These are phyloP conservation scores for Mixornis gularis DNA, from an alignment of 2,113 vertebrate species.

Conservation along the genomic window DNA sequence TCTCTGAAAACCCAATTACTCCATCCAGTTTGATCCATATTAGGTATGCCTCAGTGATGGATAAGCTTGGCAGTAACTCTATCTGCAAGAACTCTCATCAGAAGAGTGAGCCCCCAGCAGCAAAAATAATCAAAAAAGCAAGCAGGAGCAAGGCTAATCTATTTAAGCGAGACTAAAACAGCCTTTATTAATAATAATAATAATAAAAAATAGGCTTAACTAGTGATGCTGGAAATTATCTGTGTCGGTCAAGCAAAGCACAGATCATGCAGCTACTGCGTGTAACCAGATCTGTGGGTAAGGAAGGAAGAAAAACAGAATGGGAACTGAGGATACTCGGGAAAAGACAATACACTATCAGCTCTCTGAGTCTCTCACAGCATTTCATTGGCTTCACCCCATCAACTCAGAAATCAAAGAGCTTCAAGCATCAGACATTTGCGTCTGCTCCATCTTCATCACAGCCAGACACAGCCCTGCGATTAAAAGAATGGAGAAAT, in stretches of 20 bases:
- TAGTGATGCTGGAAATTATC: constrained; percentile 48
- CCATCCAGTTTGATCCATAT: constrained; percentile 24
- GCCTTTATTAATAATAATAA: constrained; percentile 47
- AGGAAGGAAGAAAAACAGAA: neutral
- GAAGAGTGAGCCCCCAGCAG: constrained; percentile 51
- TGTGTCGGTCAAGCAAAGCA: constrained; percentile 31
- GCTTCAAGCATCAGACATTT: constrained; percentile 53
- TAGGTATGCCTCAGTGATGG: constrained; percentile 52
- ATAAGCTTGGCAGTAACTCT: constrained; percentile 38
- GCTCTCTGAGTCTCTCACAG: neutral
- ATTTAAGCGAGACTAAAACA: constrained; percentile 45
- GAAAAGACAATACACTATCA: constrained; percentile 8
- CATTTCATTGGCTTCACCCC: constrained; percentile 52
- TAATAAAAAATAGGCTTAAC: constrained; percentile 50
- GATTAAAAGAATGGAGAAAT: constrained; percentile 65
- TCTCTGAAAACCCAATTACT: constrained; percentile 46
- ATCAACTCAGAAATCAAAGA: constrained; percentile 61
- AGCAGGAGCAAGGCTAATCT: constrained; percentile 55
- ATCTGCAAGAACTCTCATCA: constrained; percentile 6
- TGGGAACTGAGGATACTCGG: neutral
- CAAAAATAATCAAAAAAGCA: constrained; percentile 60
- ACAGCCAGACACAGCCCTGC: constrained; percentile 32
- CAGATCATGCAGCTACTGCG: neutral
- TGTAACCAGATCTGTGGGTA: neutral
- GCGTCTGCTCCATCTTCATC: constrained; percentile 63